Evolutionary conservation across 2,888 invertebrate species (phyloP), one percentile per base, ranked within the genome.

Genomic region (Pemphredon lugubris): DNA sequence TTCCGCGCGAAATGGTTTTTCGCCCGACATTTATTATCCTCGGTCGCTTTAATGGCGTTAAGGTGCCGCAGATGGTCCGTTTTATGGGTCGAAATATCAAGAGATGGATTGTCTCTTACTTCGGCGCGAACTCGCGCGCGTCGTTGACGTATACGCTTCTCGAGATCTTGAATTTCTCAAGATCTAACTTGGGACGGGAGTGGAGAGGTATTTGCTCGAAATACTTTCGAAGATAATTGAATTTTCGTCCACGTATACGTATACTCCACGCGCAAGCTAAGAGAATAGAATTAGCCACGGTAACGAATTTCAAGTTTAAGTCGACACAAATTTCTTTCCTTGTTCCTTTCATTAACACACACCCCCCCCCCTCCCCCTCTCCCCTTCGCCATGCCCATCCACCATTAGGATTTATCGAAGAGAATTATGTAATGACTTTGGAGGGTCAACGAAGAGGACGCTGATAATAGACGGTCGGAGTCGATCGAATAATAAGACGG

Each of bases 41-140:
- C 14, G 30, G 11, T 3, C 16, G 18, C 13, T 6, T 40, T 71
- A 53, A 58, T 48, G 57, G 57, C 40, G 34, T 2, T n/a, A n/a
- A n/a, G n/a, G 34, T n/a, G 34, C 7, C 30, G 6, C 4, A 37
- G 21, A n/a, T 13, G 51, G 32, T 48, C 53, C 60, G 54, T 69
- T 60, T 59, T 42, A 20, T 30, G 6, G 20, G 54, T 44, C 54
- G 70, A 70, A 60, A 60, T 70, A 60, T 70, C 60, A 70, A 70
- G 70, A 21, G 70, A 70, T 34, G 59, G 55, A 70, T 69, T 70
- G 70, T n/a, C 60, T 54, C 60, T 39, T 69, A 50, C 48, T 44
- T 55, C 39, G 68, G 13, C 44, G 14, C 39, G 59, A 48, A 9
- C 6, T 30, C 7, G 30, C 7, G 6, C 58, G 11, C 32, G n/a